These are phyloP conservation scores for Latrodectus elegans DNA, from an alignment of 2,888 invertebrate species.

Conservation along the genomic window DNA sequence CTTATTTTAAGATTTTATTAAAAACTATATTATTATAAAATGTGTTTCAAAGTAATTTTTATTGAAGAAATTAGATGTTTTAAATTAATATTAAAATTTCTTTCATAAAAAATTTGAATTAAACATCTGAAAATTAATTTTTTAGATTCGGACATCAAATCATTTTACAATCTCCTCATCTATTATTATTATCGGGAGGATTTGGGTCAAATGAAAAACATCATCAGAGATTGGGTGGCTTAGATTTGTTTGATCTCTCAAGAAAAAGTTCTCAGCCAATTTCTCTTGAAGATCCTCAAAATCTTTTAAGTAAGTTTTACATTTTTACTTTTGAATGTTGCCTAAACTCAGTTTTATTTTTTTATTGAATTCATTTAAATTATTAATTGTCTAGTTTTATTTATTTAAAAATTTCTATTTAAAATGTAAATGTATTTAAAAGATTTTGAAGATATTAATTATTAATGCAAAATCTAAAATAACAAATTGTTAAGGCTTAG, in stretches of 20 bases:
- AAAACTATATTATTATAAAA: too few relatives aligned
- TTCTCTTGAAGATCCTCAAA: background rate
- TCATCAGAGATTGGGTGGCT: constrained; percentile 45
- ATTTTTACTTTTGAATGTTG: background rate
- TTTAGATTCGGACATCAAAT: constrained; percentile 59
- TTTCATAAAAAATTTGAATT: background rate
- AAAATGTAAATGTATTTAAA: background rate
- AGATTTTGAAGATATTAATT: background rate
- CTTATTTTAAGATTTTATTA: too few relatives aligned
- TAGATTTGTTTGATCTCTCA: background rate
- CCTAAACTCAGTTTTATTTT: background rate
- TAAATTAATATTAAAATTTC: too few relatives aligned
- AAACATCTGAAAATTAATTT: background rate
- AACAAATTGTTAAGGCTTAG: background rate
- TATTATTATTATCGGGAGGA: constrained; percentile 39
- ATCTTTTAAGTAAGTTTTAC: constrained; percentile 19
- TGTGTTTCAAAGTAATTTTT: too few relatives aligned
- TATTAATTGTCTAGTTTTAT: background rate
- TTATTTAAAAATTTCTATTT: background rate
- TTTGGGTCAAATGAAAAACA: constrained; percentile 43
- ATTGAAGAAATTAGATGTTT: too few relatives aligned
- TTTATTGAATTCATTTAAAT: background rate
- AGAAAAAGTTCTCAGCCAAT: background rate
- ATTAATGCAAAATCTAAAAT: background rate
- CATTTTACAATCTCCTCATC: constrained; percentile 15